Evolutionary conservation across 2,888 invertebrate species (phyloP).

Genomic region (Portevinia maculata): DNA sequence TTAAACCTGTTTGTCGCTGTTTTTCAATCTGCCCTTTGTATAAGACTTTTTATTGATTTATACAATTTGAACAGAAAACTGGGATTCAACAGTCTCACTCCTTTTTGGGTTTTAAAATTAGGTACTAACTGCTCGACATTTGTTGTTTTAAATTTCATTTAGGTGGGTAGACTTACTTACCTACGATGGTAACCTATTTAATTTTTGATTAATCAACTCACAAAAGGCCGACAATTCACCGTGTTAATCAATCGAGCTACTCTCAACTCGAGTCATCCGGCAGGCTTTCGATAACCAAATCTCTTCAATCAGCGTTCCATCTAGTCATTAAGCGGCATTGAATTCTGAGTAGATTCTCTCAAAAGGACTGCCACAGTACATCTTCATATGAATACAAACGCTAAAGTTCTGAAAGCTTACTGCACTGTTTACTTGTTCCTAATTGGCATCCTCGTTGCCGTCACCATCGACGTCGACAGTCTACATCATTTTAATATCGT

Average conservation of each 20-base stretch:
- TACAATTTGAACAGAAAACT: too few species aligned
- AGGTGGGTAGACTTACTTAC: not conserved
- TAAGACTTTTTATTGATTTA: too few species aligned
- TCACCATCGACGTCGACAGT: conserved; percentile 40
- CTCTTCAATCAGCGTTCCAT: conserved; percentile 64
- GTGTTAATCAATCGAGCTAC: conserved; percentile 38
- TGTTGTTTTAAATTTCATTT: too few species aligned
- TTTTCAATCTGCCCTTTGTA: too few species aligned
- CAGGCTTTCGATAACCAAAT: conserved; percentile 51
- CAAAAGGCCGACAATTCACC: not conserved
- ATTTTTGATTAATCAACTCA: conserved; percentile 40
- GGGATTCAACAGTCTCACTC: too few species aligned
- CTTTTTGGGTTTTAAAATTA: too few species aligned
- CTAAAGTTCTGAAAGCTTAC: conserved; percentile 32
- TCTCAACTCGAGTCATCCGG: conserved; percentile 5
- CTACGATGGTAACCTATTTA: conserved; percentile 2
- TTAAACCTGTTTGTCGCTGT: too few species aligned
- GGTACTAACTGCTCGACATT: too few species aligned
- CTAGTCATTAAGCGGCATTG: conserved; percentile 65
- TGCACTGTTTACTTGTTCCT: conserved; percentile 71
- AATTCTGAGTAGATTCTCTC: conserved; percentile 54
- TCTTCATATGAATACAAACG: conserved; percentile 46
- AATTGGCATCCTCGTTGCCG: conserved; percentile 72
- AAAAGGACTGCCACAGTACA: conserved; percentile 47
- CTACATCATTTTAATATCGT: conserved; percentile 69